Base-by-base conservation (phyloP, 2,888 invertebrate species). In the Heteropelma amictum region DNA sequence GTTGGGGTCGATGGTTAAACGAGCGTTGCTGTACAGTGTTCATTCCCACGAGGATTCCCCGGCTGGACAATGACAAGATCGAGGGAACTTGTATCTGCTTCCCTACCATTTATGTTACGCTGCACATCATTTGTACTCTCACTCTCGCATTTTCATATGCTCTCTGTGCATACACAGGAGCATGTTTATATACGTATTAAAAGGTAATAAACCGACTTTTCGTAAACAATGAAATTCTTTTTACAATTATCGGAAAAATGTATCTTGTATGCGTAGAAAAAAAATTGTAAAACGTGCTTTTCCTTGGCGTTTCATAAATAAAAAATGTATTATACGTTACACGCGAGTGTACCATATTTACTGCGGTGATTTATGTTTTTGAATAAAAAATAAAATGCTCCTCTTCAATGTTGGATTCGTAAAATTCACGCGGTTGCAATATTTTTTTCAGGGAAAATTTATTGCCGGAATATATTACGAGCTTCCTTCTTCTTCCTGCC, bases 1-100 rank as follows among this genome's bases (percentile, higher is more conserved):
- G 38, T 19, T 14, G 12, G 65, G 40, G 26, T 47, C 51, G 54
- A 60, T 45, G 65, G 60, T 61, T 74, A 65, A 56, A 60, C 70
- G 54, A 60, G 63, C 70, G 74, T 74, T 76, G 40, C 70, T 47
- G 82, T 84, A 85, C 86, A 86, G 87, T 88, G 88, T 86, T 83
- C 79, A 80, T 86, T 89, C 88, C 88, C 89, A 89, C 89, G 89
- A 82, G 87, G 88, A 89, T 88, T 85, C 84, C n/a, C n/a, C 77
- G 71, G 65, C 64, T 51, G 53, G 72, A 75, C 79, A 77, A 77
- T 76, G 76, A 76, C 70, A 70, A 76, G 63, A 77, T 69, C 64
- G 70, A 68, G 68, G 58, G 72, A 72, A 72, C 51, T 72, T 68
- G n/a, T n/a, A 64, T 60, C 54, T 53, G 51, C 54, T 70, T 58